A percentile compares a stretch with the other conserved stretches of the same genome.
Conservation (phyloP, 2,797 vertebrate species). For the Anguilla marmorata region DNA sequence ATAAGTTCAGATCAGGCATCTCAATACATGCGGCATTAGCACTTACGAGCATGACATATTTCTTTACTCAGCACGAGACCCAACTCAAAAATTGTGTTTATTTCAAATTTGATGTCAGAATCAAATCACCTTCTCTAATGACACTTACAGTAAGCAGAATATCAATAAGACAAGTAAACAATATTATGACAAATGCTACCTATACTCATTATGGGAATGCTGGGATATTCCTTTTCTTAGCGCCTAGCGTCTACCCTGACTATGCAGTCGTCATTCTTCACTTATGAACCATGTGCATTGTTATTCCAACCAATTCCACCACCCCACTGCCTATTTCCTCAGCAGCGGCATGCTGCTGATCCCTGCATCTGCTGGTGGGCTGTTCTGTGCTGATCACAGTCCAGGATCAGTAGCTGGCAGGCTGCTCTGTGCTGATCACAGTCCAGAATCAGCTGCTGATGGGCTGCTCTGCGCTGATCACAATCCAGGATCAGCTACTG, state of each 20-base stretch:
- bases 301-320: neutral
- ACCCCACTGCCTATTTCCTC: neutral
- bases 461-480: neutral
- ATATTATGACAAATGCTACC: too few species aligned
- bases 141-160: neutral
- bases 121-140: neutral
- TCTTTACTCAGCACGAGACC: neutral
- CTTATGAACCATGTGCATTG: neutral
- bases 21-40: neutral
- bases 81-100: neutral
- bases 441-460: neutral
- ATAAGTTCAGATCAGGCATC: neutral
- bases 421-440: neutral
- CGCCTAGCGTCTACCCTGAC: neutral
- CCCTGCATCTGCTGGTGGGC: neutral
- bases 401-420: neutral
- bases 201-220: neutral
- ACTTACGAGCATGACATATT: neutral
- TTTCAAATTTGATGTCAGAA: neutral
- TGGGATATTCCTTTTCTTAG: neutral
- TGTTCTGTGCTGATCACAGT: neutral
- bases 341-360: neutral
- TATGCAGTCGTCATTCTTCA: neutral
- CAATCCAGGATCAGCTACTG: neutral
- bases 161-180: neutral